Conservation (phyloP, 2,888 invertebrate genomes). For the Ecdyonurus torrentis region DNA sequence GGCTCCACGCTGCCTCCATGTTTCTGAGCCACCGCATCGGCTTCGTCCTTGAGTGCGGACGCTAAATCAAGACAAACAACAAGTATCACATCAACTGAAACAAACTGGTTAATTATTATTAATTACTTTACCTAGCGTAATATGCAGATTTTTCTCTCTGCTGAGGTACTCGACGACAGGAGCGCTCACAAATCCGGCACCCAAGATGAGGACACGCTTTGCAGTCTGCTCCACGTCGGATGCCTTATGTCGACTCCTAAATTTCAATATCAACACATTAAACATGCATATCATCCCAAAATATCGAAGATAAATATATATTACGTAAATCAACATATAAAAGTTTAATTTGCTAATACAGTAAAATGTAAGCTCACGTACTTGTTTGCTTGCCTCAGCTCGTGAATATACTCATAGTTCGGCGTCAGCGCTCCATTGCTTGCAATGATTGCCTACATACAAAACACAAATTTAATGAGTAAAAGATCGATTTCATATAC, state of each 20-base stretch:
- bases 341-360: not conserved
- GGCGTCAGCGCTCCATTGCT: conserved; percentile 87
- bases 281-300: no score
- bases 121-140: conserved; percentile 57
- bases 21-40: conserved; percentile 60
- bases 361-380: conserved; percentile 21
- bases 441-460: conserved; percentile 87
- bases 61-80: conserved; percentile 27
- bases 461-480: no score
- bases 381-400: conserved; percentile 53
- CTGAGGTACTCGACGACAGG: conserved; percentile 91
- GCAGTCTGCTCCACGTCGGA: conserved; percentile 37
- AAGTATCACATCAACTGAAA: not conserved
- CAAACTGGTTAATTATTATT: no score
- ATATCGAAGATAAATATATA: no score
- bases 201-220: conserved; percentile 72
- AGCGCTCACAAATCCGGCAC: conserved; percentile 87
- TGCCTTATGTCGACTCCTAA: conserved; percentile 53
- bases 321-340: not conserved
- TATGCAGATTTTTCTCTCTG: conserved; percentile 59
- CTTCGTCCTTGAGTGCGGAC: conserved; percentile 73
- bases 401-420: conserved; percentile 87
- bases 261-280: no score
- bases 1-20: conserved; percentile 59
- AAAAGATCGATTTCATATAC: no score